A percentile compares a stretch with the other conserved stretches of the same genome.
Conservation (phyloP, 2,888 invertebrate species). For the Andrena hattorfiana region DNA sequence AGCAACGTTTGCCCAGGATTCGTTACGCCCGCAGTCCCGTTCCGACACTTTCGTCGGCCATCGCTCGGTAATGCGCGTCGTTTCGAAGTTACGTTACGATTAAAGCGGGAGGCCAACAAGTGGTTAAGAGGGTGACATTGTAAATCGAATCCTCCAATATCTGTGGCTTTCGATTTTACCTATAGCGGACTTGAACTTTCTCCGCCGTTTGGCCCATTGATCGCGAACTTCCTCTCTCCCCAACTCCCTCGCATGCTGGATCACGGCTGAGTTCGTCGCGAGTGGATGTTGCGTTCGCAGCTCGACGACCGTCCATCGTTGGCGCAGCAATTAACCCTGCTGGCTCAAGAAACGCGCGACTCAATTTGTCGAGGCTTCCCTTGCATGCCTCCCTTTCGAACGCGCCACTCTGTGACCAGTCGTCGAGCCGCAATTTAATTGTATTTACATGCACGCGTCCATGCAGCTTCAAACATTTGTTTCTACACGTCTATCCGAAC, state of each 20-base stretch:
- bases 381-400: background rate
- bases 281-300: background rate
- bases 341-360: constrained; percentile 14
- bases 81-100: no score
- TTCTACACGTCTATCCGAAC: background rate
- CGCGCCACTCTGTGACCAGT: background rate
- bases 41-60: no score
- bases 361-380: constrained; percentile 31
- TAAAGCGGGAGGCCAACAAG: no score
- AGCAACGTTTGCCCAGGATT: constrained; percentile 13
- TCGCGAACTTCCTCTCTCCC: background rate
- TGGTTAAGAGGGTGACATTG: no score
- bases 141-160: no score
- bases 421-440: constrained; percentile 10
- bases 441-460: background rate
- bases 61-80: no score
- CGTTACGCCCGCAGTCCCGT: background rate
- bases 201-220: constrained; percentile 1
- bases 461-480: no score
- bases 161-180: no score
- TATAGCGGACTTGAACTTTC: background rate
- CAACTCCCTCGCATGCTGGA: background rate
- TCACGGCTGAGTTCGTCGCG: background rate
- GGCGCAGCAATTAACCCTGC: constrained; percentile 17
- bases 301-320: background rate